Conservation (phyloP, 2,113 vertebrate genomes). For the Reinhardtius hippoglossoides region DNA sequence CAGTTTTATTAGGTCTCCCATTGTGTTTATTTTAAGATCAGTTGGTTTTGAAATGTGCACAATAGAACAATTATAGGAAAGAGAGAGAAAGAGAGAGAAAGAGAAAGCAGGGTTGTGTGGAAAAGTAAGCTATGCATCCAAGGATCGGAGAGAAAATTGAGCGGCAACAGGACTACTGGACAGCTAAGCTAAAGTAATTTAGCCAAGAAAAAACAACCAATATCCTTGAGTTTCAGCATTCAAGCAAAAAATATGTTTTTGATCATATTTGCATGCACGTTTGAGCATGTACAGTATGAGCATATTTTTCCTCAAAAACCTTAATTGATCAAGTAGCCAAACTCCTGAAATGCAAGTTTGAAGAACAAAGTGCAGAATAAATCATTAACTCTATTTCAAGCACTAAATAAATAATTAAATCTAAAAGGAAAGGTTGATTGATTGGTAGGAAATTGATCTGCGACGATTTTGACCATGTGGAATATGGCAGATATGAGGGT, state of each 20-base stretch:
- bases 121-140: constrained; percentile 14
- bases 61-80: constrained; percentile 64
- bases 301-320: background rate
- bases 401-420: too few relatives aligned
- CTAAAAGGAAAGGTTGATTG: too few relatives aligned
- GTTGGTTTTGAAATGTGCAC: constrained; percentile 47
- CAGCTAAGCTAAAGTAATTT: background rate
- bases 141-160: background rate
- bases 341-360: background rate
- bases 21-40: constrained; percentile 59
- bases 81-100: constrained; percentile 2
- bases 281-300: background rate
- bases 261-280: background rate
- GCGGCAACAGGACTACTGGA: background rate
- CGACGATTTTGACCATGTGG: too few relatives aligned
- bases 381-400: too few relatives aligned
- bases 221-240: background rate
- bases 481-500: too few relatives aligned
- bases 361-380: too few relatives aligned
- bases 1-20: constrained; percentile 48
- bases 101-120: background rate
- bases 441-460: too few relatives aligned
- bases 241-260: background rate
- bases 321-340: background rate
- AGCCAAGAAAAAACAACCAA: background rate